Percentiles rank a stretch among this genome's conserved stretches.
Evolutionary conservation across 2,797 vertebrate species (phyloP).

Genomic region (Bradypodion ventrale): DNA sequence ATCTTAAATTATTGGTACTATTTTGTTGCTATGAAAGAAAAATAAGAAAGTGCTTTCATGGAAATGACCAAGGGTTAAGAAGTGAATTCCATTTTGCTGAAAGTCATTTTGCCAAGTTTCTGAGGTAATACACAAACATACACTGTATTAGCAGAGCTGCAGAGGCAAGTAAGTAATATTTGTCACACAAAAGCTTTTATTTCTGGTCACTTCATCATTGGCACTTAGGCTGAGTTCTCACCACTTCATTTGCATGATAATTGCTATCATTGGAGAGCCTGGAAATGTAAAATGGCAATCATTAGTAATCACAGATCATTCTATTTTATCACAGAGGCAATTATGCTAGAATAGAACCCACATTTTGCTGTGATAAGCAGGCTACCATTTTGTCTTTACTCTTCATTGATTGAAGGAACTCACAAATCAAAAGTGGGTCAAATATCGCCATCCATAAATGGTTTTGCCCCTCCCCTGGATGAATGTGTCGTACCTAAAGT

Average conservation of each 20-base stretch:
- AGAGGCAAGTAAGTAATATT: background rate
- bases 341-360: background rate
- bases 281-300: slow-evolving; percentile 19
- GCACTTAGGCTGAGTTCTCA: slow-evolving; percentile 5
- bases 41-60: background rate
- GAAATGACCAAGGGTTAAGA: background rate
- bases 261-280: slow-evolving; percentile 4
- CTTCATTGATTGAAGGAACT: background rate
- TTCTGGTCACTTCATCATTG: slow-evolving; percentile 15
- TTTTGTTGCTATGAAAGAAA: background rate
- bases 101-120: background rate
- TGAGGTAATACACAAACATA: background rate
- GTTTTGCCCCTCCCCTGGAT: background rate
- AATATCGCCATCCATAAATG: background rate
- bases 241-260: slow-evolving; percentile 28
- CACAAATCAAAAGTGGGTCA: slow-evolving; percentile 13
- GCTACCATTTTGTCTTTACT: background rate
- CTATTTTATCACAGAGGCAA: slow-evolving; percentile 3
- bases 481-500: background rate
- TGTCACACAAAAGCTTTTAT: background rate
- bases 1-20: background rate
- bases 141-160: background rate
- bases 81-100: background rate
- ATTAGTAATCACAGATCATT: slow-evolving; percentile 22
- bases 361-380: slow-evolving; percentile 6